Evolutionary conservation across 1,140 invertebrate species (phyloP).

Genomic region (Argopecten irradians): DNA sequence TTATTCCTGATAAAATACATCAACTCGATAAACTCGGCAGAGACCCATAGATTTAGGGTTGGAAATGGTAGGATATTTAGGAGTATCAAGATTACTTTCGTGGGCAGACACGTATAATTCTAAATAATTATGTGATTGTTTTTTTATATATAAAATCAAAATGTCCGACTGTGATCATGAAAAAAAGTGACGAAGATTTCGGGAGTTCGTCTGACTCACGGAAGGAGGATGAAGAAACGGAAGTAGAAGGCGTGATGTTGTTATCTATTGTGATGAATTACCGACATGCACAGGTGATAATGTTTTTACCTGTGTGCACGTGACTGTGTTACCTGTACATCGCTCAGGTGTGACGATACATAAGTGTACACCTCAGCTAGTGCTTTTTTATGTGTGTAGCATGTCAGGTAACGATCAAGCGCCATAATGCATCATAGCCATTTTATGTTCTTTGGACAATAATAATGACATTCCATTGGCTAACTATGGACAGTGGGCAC

Average conservation of each 20-base stretch:
- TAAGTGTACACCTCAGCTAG: not conserved
- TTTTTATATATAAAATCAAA: too few relatives aligned
- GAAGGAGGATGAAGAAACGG: not conserved
- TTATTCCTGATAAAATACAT: too few relatives aligned
- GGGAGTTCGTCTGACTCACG: not conserved
- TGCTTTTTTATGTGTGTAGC: not conserved
- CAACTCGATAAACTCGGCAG: too few relatives aligned
- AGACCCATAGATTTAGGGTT: too few relatives aligned
- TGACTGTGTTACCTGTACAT: conserved; percentile 21
- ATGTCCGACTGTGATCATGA: too few relatives aligned
- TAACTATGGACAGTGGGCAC: not conserved
- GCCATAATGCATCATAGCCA: conserved; percentile 2
- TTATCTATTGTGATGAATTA: not conserved
- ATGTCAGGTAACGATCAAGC: not conserved
- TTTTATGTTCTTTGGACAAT: not conserved
- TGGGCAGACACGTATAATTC: too few relatives aligned
- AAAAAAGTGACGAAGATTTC: not conserved
- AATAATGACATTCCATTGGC: conserved; percentile 9
- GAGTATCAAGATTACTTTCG: too few relatives aligned
- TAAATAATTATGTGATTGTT: too few relatives aligned
- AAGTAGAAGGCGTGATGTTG: not conserved
- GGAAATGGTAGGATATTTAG: too few relatives aligned
- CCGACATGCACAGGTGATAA: not conserved
- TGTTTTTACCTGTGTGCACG: conserved; percentile 14
- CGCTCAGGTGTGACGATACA: conserved; percentile 1